Evolutionary conservation across 2,113 vertebrate species (phyloP), one percentile per base, ranked within the genome.

Genomic region (Gnathonemus echidnorhynchus): DNA sequence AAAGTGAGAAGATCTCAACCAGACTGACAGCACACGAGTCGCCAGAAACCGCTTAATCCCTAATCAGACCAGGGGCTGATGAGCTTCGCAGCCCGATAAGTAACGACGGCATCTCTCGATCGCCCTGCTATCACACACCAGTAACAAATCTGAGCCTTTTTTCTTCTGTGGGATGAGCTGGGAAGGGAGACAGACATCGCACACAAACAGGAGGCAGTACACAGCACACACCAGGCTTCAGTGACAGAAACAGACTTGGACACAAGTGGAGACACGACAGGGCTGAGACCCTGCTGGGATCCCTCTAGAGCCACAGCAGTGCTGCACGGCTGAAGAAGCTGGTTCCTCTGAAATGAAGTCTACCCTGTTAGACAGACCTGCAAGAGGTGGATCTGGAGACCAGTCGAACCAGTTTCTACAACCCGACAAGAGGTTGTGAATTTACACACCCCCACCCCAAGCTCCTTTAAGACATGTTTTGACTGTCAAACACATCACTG

Each of bases 321-420:
- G 31, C 35, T 42, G 35, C 15, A 2, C 19, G 35, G 35, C 74
- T 80, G 74, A 17, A 80, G 39, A 31, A 11, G 27, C 74, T 42
- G 83, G 83, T 10, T 86, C 83, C 45, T 86, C 46, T n/a, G 83
- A 86, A 86, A 86, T 50, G 84, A 48, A 50, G 84, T 4, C 48
- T n/a, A 27, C 84, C 45, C 9, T 49, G 84, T 50, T n/a, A 19
- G 27, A 48, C 17, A 35, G 31, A 80, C 88, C 70, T 45, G 66
- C 83, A 53, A 62, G 62, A 92, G 80, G 70, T 90, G 27, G 1
- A 62, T 66, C 62, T 10, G 52, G 48, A 70, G 90, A 90, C 90
- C 48, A 27, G 90, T 90, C 53, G 52, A 89, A 89, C 92, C 35
- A 92, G 92, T 92, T 90, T 90, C 5, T 42, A 80, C 5, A 80